Evolutionary conservation across 35 echinoderm and acorn worm species (phyloP).

Genomic region (Apostichopus parvimensis): DNA sequence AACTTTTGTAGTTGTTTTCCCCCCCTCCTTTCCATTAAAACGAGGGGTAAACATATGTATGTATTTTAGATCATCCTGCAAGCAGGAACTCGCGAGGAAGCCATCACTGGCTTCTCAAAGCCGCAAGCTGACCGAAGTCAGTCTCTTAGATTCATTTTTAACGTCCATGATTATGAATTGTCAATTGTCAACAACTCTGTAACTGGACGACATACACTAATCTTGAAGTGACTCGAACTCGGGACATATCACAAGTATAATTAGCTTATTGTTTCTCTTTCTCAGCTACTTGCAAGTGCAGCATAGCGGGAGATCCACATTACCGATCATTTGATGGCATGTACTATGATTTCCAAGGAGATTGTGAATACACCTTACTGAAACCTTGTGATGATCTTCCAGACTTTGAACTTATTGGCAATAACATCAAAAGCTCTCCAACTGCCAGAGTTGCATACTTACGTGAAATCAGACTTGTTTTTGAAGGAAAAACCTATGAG

Average conservation of each 20-base stretch:
- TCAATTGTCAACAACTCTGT: too few species aligned
- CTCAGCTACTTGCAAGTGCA: slow-evolving; percentile 1
- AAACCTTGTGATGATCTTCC: background rate
- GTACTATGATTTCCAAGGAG: slow-evolving; percentile 41
- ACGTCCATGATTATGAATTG: too few species aligned
- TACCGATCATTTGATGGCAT: slow-evolving; percentile 39
- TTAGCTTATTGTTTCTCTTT: background rate
- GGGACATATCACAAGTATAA: background rate
- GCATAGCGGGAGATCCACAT: slow-evolving; percentile 45
- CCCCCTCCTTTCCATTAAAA: too few species aligned
- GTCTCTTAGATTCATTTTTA: too few species aligned
- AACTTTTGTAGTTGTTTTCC: background rate
- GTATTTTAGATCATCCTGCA: background rate
- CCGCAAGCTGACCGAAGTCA: too few species aligned
- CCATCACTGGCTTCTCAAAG: too few species aligned
- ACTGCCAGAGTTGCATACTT: background rate
- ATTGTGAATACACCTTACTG: slow-evolving; percentile 58
- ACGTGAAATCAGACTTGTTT: slow-evolving; percentile 9
- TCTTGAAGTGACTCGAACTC: too few species aligned
- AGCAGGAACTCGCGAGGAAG: too few species aligned
- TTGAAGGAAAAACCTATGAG: background rate
- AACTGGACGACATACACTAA: too few species aligned
- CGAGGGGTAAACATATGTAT: too few species aligned
- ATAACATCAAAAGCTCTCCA: slow-evolving; percentile 6
- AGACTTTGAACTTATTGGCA: slow-evolving; percentile 20